phyloP scores from a whole-genome alignment of 2,888 invertebrate genomes.

The Dasysyrphus albostriatus region DNA sequence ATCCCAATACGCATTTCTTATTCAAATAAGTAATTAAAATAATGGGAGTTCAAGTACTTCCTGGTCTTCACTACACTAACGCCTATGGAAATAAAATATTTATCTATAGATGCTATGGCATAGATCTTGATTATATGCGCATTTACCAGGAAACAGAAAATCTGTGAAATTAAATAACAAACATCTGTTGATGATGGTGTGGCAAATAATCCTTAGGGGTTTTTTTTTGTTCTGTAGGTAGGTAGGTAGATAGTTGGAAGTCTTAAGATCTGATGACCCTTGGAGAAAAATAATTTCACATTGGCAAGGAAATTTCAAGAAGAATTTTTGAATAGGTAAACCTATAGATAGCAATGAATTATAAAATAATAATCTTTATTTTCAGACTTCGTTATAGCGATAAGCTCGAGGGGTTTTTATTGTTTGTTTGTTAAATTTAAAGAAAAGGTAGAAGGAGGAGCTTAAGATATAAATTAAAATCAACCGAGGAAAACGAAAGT shows the following conservation, averaged over 20 bases:
- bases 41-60: background rate
- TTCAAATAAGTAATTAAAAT: too few species aligned
- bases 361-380: background rate
- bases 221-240: background rate
- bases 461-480: too few species aligned
- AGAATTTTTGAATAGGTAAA: background rate
- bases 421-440: background rate
- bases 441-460: background rate
- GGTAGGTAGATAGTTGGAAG: background rate
- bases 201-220: background rate
- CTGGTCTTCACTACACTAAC: background rate
- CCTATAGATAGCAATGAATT: background rate
- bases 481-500: background rate
- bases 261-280: background rate
- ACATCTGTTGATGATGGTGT: constrained; percentile 15
- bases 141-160: background rate
- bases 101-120: background rate
- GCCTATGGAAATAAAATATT: background rate
- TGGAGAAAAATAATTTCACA: background rate
- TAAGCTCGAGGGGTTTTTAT: background rate
- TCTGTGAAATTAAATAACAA: constrained; percentile 20
- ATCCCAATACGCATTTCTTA: too few species aligned
- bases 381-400: background rate
- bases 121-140: background rate
- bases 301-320: background rate